Conservation (phyloP, 1,140 invertebrate species). For the Procambarus virginalis region DNA sequence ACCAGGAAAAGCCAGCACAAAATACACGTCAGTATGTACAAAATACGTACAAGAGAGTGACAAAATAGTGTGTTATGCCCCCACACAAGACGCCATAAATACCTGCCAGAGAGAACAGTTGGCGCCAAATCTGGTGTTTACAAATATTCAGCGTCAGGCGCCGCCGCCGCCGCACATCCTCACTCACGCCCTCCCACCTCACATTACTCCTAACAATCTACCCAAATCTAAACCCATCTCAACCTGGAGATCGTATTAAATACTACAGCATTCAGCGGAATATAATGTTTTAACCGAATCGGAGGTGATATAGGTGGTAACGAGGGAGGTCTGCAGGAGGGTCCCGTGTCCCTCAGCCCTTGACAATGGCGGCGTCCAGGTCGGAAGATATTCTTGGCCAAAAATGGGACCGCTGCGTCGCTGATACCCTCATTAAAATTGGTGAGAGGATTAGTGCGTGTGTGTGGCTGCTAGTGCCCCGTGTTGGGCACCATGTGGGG, state of each 20-base stretch:
- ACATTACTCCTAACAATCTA: too few relatives aligned
- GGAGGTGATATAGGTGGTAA: background rate
- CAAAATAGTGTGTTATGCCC: too few relatives aligned
- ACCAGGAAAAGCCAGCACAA: too few relatives aligned
- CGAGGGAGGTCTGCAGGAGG: background rate
- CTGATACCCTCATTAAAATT: constrained; percentile 76
- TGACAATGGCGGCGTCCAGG: constrained; percentile 70
- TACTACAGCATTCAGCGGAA: too few relatives aligned
- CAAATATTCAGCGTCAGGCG: constrained; percentile 4
- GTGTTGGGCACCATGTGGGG: too few relatives aligned
- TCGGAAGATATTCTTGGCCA: constrained; percentile 76
- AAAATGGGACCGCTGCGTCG: constrained; percentile 77
- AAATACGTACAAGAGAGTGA: too few relatives aligned
- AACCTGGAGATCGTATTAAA: too few relatives aligned
- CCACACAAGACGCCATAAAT: too few relatives aligned
- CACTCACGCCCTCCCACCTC: background rate
- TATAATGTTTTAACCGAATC: too few relatives aligned
- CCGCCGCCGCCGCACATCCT: background rate
- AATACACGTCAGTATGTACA: too few relatives aligned
- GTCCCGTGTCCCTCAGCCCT: background rate
- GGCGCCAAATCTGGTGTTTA: constrained; percentile 6
- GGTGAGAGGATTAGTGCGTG: constrained; percentile 70
- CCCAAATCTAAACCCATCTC: too few relatives aligned
- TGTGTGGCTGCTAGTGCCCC: too few relatives aligned
- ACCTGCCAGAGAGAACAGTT: background rate